phyloP scores from a whole-genome alignment of 2,797 vertebrate genomes.

The Toxotes lorentzi region DNA sequence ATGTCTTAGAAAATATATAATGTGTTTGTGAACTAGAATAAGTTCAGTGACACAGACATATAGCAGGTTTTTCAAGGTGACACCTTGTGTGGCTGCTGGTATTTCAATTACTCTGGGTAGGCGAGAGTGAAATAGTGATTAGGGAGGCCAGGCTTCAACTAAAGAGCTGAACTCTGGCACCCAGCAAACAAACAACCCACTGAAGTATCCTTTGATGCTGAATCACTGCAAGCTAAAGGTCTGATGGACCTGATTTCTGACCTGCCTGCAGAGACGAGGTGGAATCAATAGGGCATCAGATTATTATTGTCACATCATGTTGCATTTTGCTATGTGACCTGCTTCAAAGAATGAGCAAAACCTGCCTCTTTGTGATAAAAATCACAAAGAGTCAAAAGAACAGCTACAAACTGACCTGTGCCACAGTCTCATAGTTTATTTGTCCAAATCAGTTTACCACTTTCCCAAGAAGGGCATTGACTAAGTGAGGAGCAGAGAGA shows the following conservation, averaged over 20 bases:
- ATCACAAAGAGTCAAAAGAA: neutral
- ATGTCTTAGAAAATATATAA: conserved; percentile 2
- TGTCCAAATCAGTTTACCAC: conserved; percentile 31
- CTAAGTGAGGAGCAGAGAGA: conserved; percentile 13
- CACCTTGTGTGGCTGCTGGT: conserved; percentile 15
- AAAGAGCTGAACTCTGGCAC: conserved; percentile 31
- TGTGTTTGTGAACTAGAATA: conserved; percentile 30
- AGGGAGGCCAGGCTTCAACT: conserved; percentile 43
- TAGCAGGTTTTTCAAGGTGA: conserved; percentile 14
- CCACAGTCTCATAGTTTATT: conserved; percentile 19
- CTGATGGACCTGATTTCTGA: conserved; percentile 21
- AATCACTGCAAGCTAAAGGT: conserved; percentile 22
- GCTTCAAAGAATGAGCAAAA: conserved; percentile 3
- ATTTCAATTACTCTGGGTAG: conserved; percentile 45
- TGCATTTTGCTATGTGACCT: conserved; percentile 21
- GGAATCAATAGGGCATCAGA: conserved; percentile 30
- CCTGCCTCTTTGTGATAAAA: conserved; percentile 1
- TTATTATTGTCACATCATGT: conserved; percentile 17
- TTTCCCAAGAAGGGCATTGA: conserved; percentile 26
- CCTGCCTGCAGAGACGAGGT: neutral
- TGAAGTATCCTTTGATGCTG: conserved; percentile 36
- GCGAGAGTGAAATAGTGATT: conserved; percentile 40
- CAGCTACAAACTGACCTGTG: conserved; percentile 7
- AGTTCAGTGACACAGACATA: conserved; percentile 6
- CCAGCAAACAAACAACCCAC: conserved; percentile 40